Evolutionary conservation across 2,888 invertebrate genomes (phyloP), one percentile per base, ranked within the genome.

Genomic region (Trypoxylon attenuatum): DNA sequence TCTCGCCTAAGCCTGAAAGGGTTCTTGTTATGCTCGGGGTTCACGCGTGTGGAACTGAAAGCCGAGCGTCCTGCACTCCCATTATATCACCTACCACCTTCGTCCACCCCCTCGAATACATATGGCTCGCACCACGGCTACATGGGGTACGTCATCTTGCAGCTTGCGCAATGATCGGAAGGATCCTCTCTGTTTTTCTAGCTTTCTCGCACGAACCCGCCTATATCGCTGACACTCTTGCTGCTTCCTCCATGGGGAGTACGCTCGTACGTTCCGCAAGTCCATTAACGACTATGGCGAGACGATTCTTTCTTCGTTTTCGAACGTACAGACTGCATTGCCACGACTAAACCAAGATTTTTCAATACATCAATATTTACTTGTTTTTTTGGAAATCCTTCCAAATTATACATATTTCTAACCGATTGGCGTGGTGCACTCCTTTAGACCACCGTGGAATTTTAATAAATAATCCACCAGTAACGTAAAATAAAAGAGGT

Each of bases 61-160:
- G 76, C 77, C 71, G 63, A 69, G 67, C 76, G 66, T 71, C 69
- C 53, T 62, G 69, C 70, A 69, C 76, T 77, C 69, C 82, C 79
- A 82, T 83, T 79, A 76, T 80, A 72, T 73, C 76, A 81, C 74
- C 81, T 80, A 82, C 77, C 80, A 55, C 73, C 71, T 73, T 79
- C 79, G 73, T 75, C 81, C 84, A 79, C 82, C 83, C 83, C 80
- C 82, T 78, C 77, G 72, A 60, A 73, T 76, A 70, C 81, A 84
- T 80, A 82, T 78, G 82, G 77, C 75, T 67, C 65, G 65, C 55
- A 52, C 57, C 55, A 52, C 57, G 60, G 61, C 64, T 69, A 39
- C 57, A 69, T 69, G 69, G 58, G 76, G 72, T 72, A 71, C 78
- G 81, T 82, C 80, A 79, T 79, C 76, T 76, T 71, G 81, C 82